phyloP scores from a whole-genome alignment of 2,797 vertebrate species.

The Brachymystax lenok region DNA sequence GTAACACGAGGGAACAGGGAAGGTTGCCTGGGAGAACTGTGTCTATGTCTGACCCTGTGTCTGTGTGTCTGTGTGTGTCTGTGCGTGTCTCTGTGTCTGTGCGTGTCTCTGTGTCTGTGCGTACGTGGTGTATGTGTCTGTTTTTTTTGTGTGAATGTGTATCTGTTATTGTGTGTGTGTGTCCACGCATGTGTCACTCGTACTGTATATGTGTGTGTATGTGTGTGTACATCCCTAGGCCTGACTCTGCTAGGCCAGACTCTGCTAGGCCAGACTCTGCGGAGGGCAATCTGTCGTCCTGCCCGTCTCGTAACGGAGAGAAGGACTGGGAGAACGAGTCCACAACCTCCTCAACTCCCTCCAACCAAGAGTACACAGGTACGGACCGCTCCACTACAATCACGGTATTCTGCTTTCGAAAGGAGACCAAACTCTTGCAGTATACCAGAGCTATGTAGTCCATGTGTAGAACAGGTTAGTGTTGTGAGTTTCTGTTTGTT shows the following conservation, averaged over 20 bases:
- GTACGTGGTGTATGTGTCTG: constrained; percentile 21
- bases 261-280: constrained; percentile 79
- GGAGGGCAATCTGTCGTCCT: constrained; percentile 89
- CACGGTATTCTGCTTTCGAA: not conserved
- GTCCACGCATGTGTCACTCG: constrained; percentile 1
- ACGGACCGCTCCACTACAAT: not conserved
- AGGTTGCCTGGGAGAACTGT: constrained; percentile 28
- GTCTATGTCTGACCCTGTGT: constrained; percentile 17
- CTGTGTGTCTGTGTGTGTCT: constrained; percentile 24
- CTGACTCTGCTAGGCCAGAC: not conserved
- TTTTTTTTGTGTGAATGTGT: constrained; percentile 14
- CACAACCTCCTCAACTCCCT: constrained; percentile 93
- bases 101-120: constrained; percentile 12
- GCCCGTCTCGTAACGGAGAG: constrained; percentile 91
- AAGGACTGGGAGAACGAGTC: constrained; percentile 98
- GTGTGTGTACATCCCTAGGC: constrained; percentile 14
- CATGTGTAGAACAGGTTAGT: not conserved
- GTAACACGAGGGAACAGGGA: constrained; percentile 52
- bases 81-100: not conserved
- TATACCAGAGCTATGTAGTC: not conserved
- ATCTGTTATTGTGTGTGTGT: not conserved
- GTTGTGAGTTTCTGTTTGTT: not conserved
- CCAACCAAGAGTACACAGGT: constrained; percentile 98
- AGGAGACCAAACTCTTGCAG: not conserved
- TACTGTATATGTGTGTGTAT: constrained; percentile 19